Percentiles rank a stretch among this genome's conserved stretches.
phyloP scores from a whole-genome alignment of 1,140 invertebrate genomes.

The Megalonaias nervosa region DNA sequence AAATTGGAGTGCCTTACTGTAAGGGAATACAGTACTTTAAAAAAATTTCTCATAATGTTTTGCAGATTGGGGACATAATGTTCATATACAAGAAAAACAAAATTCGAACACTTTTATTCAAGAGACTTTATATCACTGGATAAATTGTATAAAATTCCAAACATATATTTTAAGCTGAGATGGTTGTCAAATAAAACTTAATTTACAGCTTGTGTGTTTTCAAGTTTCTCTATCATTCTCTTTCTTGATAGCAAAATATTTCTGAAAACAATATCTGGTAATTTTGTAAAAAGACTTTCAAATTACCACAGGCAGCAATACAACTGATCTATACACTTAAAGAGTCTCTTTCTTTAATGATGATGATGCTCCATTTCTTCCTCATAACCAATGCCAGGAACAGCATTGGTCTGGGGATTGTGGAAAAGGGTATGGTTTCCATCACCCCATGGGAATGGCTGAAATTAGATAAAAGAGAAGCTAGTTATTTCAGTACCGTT shows the following conservation, averaged over 20 bases:
- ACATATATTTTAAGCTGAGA: no score
- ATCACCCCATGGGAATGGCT: slow-evolving; percentile 92
- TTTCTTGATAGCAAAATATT: neutral
- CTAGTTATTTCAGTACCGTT: no score
- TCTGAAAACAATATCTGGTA: neutral
- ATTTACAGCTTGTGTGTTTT: no score
- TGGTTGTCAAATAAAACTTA: no score
- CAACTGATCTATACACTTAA: neutral
- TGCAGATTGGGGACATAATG: no score
- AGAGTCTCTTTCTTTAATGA: neutral
- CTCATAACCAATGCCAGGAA: slow-evolving; percentile 86
- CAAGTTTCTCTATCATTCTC: neutral
- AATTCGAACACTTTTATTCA: no score
- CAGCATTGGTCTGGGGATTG: slow-evolving; percentile 85
- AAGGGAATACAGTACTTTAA: no score
- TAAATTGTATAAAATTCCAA: no score
- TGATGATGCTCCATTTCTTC: slow-evolving; percentile 28
- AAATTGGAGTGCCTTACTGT: no score
- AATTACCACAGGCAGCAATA: neutral
- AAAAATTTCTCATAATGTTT: no score
- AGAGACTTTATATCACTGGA: no score
- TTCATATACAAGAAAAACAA: no score
- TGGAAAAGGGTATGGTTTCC: slow-evolving; percentile 88
- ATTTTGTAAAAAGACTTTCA: neutral
- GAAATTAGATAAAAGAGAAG: slow-evolving; percentile 53